Conservation (phyloP, 2,113 vertebrate species). For the Urocitellus parryii region DNA sequence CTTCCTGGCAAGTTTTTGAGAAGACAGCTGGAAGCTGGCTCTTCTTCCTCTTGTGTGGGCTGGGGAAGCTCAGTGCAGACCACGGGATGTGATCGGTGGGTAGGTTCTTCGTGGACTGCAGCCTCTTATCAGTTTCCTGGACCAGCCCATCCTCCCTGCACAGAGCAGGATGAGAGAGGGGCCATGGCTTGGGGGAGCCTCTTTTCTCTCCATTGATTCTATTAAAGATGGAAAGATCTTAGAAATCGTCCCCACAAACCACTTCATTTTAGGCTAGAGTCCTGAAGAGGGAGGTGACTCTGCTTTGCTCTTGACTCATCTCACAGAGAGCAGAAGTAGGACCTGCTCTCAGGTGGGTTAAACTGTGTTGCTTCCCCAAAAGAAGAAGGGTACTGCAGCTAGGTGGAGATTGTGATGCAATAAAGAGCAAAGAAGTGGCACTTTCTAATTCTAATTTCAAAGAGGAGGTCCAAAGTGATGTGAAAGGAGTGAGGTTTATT, state of each 20-base stretch:
- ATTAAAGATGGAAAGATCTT: neutral
- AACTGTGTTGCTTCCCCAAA: neutral
- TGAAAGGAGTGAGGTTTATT: neutral
- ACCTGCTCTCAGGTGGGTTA: neutral
- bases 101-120: neutral
- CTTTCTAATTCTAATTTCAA: neutral
- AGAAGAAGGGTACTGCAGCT: neutral
- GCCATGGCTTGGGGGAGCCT: neutral
- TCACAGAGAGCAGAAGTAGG: neutral
- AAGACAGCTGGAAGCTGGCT: constrained; percentile 37
- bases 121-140: constrained; percentile 17
- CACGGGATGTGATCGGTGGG: neutral
- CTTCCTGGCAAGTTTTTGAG: constrained; percentile 28
- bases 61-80: neutral
- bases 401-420: neutral
- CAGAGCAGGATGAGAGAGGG: neutral
- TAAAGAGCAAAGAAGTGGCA: neutral
- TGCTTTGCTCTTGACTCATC: neutral
- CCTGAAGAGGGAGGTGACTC: neutral
- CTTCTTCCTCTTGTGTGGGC: constrained; percentile 15
- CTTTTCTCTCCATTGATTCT: neutral
- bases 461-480: neutral
- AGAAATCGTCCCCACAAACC: neutral
- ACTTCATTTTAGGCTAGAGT: neutral
- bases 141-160: neutral